phyloP scores from a whole-genome alignment of 1,140 invertebrate species.

The Drosophila kohkoa region DNA sequence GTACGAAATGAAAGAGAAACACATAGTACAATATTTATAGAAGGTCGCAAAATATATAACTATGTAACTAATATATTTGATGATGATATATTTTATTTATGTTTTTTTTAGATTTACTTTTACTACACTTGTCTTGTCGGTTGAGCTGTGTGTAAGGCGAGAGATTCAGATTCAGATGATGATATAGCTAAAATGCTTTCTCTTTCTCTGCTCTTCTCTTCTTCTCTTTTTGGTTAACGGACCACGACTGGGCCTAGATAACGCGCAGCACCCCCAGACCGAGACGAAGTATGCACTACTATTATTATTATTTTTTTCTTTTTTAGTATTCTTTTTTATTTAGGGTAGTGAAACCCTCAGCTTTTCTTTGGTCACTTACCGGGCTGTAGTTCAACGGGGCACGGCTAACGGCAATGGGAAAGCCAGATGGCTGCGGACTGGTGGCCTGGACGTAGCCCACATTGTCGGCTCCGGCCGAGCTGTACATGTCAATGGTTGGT shows the following conservation, averaged over 20 bases:
- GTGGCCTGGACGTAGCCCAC: conserved; percentile 96
- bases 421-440: conserved; percentile 95
- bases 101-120: conserved; percentile 11
- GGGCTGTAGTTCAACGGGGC: conserved; percentile 95
- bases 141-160: conserved; percentile 23
- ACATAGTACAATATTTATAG: conserved; percentile 76
- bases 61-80: conserved; percentile 42
- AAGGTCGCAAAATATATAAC: conserved; percentile 64
- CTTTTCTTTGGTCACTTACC: conserved; percentile 87
- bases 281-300: conserved; percentile 29
- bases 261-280: conserved; percentile 33
- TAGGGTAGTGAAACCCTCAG: not conserved
- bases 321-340: not conserved
- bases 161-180: not conserved
- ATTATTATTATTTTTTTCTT: conserved; percentile 4
- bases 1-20: conserved; percentile 84
- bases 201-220: not conserved
- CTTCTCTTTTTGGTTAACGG: conserved; percentile 15
- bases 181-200: conserved; percentile 11
- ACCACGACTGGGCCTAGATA: conserved; percentile 30
- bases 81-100: conserved; percentile 4
- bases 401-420: conserved; percentile 95
- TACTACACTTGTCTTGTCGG: conserved; percentile 21
- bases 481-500: conserved; percentile 95
- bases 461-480: conserved; percentile 91